Base-by-base conservation (phyloP, 1,140 invertebrate genomes). In the Oncopeltus fasciatus region DNA sequence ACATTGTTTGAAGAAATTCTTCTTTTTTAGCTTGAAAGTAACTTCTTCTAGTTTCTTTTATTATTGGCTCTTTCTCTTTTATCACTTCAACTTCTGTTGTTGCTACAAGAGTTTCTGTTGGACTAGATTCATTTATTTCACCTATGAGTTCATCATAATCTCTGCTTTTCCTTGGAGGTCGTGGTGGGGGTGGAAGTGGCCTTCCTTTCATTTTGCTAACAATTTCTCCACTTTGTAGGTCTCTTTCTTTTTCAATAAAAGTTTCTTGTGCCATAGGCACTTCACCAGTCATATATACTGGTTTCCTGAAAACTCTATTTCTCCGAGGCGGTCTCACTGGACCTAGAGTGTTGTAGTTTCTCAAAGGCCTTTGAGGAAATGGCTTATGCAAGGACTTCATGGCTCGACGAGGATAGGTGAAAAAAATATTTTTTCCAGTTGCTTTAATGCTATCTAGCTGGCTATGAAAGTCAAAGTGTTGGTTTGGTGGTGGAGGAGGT, bases 201-300 rank as follows among this genome's bases (percentile, higher is more conserved):
- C 88, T 77, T 62, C 83, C 80, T 73, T 87, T 87, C 78, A 90
- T 89, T 74, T 85, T 89, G 67, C 80, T 83, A 1, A 88, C 76
- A 11, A 87, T 76, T 60, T 83, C 81, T 14, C 83, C 85, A 18
- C 84, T 86, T 57, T 82, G 78, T 31, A 87, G 70, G 68, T 84
- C 75, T 70, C 76, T 81, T 33, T 29, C 29, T 4, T 47, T 62
- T 49, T 61, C 60, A 16, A 27, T 26, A 46, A 47, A 12, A 1
- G 65, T 62, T 12, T 59, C 29, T n/a, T 66, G 65, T 21, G 67
- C 65, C 20, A 58, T 66, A 14, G 43, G 20, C 2, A 18, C 27
- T 20, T 67, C 59, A 43, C 68, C 67, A 27, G 68, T 67, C 2
- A 64, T 66, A 57, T 68, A 70, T 12, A 68, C 67, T 46, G 66